These are phyloP conservation scores for Sthenelais limicola DNA, from an alignment of 2,888 invertebrate genomes.

Conservation along the genomic window DNA sequence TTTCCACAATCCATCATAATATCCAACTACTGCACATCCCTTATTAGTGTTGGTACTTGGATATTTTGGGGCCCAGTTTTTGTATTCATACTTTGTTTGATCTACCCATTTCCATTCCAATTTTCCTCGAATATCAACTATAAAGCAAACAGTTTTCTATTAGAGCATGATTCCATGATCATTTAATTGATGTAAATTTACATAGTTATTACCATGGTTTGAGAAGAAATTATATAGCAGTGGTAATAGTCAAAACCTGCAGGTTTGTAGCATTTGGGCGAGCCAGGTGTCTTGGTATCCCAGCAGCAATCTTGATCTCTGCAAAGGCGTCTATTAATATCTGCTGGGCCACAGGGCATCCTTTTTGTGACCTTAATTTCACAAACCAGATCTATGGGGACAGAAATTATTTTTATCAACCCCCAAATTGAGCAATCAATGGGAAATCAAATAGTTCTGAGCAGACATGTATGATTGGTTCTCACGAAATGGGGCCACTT, in stretches of 20 bases:
- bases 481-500: too few species aligned
- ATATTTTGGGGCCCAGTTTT: background rate
- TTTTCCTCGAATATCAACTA: slow-evolving; percentile 6
- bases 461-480: too few species aligned
- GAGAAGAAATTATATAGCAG: background rate
- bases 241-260: background rate
- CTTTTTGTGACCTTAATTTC: background rate
- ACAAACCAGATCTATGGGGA: slow-evolving; percentile 4
- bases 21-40: background rate
- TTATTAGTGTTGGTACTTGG: background rate
- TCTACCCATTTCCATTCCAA: slow-evolving; percentile 2
- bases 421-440: too few species aligned
- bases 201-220: too few species aligned
- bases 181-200: too few species aligned
- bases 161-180: too few species aligned
- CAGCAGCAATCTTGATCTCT: background rate
- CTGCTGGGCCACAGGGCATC: background rate
- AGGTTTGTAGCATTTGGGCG: too few species aligned
- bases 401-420: too few species aligned
- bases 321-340: background rate
- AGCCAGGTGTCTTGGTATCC: background rate
- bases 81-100: background rate
- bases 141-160: background rate
- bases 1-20: background rate
- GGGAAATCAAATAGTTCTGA: too few species aligned